Conservation (phyloP, 92 coral and sea anemone species). For the Palythoa grandis region DNA sequence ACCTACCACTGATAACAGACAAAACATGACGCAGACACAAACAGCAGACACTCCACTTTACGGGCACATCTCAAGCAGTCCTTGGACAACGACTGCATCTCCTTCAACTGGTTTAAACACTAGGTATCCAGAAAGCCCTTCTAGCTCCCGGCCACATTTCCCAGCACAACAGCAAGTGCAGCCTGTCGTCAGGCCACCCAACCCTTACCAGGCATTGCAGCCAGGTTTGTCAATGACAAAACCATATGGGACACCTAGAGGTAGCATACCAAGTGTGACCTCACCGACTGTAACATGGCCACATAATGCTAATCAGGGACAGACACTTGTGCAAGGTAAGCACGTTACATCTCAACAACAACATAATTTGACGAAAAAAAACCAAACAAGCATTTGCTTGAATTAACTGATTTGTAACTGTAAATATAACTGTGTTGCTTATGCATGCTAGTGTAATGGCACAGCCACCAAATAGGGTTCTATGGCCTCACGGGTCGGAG, state of each 20-base stretch:
- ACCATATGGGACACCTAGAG: constrained; percentile 22
- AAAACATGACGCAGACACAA: not conserved
- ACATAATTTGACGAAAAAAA: too few relatives aligned
- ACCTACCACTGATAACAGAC: not conserved
- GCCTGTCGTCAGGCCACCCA: constrained; percentile 9
- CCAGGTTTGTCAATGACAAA: not conserved
- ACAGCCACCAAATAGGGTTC: too few relatives aligned
- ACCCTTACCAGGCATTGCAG: constrained; percentile 18
- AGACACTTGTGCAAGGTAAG: constrained; percentile 16
- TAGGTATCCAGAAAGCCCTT: constrained; percentile 3
- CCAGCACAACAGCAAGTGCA: constrained; percentile 12
- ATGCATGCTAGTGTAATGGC: too few relatives aligned
- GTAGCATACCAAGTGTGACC: constrained; percentile 18
- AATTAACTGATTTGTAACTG: too few relatives aligned
- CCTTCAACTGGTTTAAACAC: constrained; percentile 8
- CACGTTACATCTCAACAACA: too few relatives aligned
- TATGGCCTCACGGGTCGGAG: too few relatives aligned
- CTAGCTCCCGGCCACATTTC: constrained; percentile 1
- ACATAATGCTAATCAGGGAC: constrained; percentile 34
- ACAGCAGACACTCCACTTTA: not conserved
- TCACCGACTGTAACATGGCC: constrained; percentile 36
- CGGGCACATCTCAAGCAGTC: not conserved
- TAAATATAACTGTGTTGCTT: too few relatives aligned
- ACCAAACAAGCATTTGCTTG: too few relatives aligned
- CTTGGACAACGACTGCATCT: not conserved